Percentiles rank a stretch among this genome's conserved stretches.
Conservation (phyloP, 2,113 vertebrate species). For the Gadus chalcogrammus region DNA sequence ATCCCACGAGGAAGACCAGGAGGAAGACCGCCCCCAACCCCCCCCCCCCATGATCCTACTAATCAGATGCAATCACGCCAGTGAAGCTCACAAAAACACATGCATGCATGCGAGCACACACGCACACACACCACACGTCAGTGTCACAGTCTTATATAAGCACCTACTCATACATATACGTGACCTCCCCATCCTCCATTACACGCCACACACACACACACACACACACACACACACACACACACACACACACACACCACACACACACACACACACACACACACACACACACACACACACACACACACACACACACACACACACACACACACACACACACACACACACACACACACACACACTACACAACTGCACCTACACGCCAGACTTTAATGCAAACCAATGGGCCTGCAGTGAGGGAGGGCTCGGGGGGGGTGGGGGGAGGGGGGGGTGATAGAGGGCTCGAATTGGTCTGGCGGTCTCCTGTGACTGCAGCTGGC, state of each 20-base stretch:
- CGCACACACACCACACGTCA: constrained; percentile 61
- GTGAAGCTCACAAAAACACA: neutral
- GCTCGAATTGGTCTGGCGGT: too few relatives aligned
- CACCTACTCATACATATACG: neutral
- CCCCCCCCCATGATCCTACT: constrained; percentile 20
- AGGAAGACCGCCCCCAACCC: too few relatives aligned
- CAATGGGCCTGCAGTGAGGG: too few relatives aligned
- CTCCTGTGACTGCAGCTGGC: too few relatives aligned
- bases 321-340: neutral
- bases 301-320: neutral
- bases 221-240: neutral
- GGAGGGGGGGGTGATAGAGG: too few relatives aligned
- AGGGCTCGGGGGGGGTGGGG: too few relatives aligned
- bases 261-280: constrained; percentile 3
- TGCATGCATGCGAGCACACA: neutral
- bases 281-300: neutral
- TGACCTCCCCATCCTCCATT: too few relatives aligned
- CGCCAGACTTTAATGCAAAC: neutral
- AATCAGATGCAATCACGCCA: constrained; percentile 67
- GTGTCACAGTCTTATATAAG: neutral
- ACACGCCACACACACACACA: too few relatives aligned
- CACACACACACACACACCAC: neutral
- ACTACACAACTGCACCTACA: neutral
- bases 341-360: neutral
- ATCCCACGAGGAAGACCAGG: constrained; percentile 40